Evolutionary conservation across 2,888 invertebrate species (phyloP).

Genomic region (Volucella bombylans): DNA sequence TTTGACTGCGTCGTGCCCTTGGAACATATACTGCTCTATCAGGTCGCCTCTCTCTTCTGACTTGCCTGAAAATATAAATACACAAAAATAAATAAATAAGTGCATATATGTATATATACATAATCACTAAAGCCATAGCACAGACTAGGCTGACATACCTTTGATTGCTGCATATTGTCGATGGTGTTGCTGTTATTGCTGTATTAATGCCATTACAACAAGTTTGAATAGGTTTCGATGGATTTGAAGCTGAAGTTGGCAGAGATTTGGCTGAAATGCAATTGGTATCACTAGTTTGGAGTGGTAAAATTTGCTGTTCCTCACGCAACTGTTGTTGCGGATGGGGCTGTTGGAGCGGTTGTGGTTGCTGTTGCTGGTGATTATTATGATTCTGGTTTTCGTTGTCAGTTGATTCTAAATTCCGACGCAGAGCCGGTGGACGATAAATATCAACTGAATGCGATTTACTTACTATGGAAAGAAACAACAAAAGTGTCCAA

Average conservation of each 20-base stretch:
- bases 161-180: conserved; percentile 80
- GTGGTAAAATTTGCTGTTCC: conserved; percentile 55
- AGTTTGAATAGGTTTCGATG: conserved; percentile 34
- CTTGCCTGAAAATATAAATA: conserved; percentile 56
- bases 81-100: not conserved
- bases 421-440: conserved; percentile 83
- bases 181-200: conserved; percentile 78
- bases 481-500: conserved; percentile 28
- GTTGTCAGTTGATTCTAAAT: conserved; percentile 75
- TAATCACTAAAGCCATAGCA: conserved; percentile 13
- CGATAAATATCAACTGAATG: conserved; percentile 83
- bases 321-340: conserved; percentile 73
- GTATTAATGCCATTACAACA: conserved; percentile 63
- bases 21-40: conserved; percentile 92
- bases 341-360: not conserved
- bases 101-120: conserved; percentile 12
- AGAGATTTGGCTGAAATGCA: conserved; percentile 62
- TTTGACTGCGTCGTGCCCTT: conserved; percentile 85
- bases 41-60: conserved; percentile 85
- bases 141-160: conserved; percentile 73
- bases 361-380: conserved; percentile 67
- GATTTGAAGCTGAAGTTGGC: conserved; percentile 21
- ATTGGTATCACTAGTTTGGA: conserved; percentile 57
- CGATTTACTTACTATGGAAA: conserved; percentile 78
- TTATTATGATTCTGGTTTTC: conserved; percentile 71